Conservation (phyloP, 2,113 vertebrate species). For the Irena cyanogastra region DNA sequence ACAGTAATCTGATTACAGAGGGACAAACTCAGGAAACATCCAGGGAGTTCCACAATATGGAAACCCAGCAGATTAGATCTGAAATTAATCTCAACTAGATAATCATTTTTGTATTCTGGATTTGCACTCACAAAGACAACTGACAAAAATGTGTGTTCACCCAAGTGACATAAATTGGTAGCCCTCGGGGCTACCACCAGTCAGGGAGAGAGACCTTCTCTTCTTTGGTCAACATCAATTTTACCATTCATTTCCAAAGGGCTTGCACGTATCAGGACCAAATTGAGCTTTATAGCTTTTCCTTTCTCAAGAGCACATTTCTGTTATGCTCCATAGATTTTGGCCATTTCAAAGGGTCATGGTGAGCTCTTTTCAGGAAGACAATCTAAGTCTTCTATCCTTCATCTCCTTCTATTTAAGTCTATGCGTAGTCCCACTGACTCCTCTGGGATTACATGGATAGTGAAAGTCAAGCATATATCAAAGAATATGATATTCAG, state of each 20-base stretch:
- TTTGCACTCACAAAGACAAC: neutral
- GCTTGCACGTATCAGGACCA: neutral
- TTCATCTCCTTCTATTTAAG: neutral
- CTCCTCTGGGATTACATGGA: neutral
- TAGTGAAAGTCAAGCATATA: neutral
- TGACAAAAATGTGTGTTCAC: neutral
- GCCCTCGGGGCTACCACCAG: neutral
- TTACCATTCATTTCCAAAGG: neutral
- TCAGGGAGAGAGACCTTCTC: neutral
- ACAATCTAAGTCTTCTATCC: neutral
- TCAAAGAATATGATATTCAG: neutral
- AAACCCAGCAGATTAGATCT: conserved; percentile 8
- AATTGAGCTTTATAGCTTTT: neutral
- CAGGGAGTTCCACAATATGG: neutral
- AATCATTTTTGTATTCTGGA: neutral
- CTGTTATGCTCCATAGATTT: neutral
- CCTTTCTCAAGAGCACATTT: neutral
- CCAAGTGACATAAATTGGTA: neutral
- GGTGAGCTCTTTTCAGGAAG: neutral
- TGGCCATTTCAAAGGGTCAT: neutral
- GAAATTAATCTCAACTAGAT: neutral
- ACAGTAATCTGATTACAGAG: conserved; percentile 25
- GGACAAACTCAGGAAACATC: neutral
- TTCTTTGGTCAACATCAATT: neutral
- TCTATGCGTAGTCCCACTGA: neutral